Evolutionary conservation across 1,140 invertebrate genomes (phyloP).

Genomic region (Zaprionus ghesquierei): DNA sequence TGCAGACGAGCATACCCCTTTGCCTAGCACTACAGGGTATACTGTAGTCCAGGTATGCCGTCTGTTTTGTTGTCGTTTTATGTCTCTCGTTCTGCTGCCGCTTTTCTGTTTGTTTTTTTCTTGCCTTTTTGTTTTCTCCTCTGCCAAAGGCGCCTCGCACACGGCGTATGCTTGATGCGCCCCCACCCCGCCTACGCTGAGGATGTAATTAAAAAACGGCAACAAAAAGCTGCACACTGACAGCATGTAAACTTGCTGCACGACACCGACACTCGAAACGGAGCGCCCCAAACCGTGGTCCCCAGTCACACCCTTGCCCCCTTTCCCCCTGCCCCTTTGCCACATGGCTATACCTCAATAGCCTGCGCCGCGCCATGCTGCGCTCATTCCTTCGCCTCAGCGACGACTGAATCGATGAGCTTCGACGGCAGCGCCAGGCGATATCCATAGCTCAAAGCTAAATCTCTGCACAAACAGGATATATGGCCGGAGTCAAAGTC

Average conservation of each 20-base stretch:
- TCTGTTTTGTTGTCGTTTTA: slow-evolving; percentile 5
- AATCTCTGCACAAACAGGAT: slow-evolving; percentile 79
- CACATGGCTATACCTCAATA: slow-evolving; percentile 10
- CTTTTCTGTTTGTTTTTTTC: background rate
- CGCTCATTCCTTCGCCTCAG: background rate
- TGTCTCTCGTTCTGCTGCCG: background rate
- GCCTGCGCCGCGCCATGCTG: background rate
- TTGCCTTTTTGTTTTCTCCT: background rate
- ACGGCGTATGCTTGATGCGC: slow-evolving; percentile 21
- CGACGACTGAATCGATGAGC: slow-evolving; percentile 63
- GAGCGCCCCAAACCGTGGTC: slow-evolving; percentile 1
- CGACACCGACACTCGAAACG: slow-evolving; percentile 40
- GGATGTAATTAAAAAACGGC: slow-evolving; percentile 76
- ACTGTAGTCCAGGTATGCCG: slow-evolving; percentile 4
- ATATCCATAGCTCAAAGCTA: slow-evolving; percentile 79
- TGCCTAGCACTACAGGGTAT: slow-evolving; percentile 15
- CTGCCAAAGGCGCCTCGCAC: slow-evolving; percentile 34
- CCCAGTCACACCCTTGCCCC: background rate
- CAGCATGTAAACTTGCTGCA: slow-evolving; percentile 49
- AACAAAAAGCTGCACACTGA: slow-evolving; percentile 60
- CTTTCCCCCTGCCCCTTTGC: background rate
- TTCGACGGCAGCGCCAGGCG: slow-evolving; percentile 36
- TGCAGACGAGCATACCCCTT: no score
- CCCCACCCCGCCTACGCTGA: slow-evolving; percentile 11
- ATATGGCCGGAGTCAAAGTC: slow-evolving; percentile 67